A percentile compares a stretch with the other conserved stretches of the same genome.
These are phyloP conservation scores for Macrosiphum euphorbiae DNA, from an alignment of 2,888 invertebrate genomes.

Conservation along the genomic window DNA sequence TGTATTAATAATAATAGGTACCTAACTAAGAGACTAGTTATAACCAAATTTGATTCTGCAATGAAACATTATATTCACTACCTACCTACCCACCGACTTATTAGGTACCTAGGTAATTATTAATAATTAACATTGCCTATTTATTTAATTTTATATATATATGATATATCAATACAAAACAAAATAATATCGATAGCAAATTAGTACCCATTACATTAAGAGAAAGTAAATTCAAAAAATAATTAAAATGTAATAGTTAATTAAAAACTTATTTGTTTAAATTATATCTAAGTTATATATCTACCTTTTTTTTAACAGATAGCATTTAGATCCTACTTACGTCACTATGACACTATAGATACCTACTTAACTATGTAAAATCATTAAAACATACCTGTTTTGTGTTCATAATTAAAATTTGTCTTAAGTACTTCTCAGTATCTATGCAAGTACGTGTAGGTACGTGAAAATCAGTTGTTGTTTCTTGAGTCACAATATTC, in stretches of 20 bases:
- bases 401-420: constrained; percentile 36
- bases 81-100: not conserved
- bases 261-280: not conserved
- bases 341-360: not conserved
- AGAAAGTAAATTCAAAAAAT: not conserved
- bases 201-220: not conserved
- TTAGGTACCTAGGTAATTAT: not conserved
- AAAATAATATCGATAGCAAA: not conserved
- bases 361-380: not conserved
- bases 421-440: not conserved
- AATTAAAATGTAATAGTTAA: not conserved
- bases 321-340: not conserved
- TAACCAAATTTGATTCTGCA: not conserved
- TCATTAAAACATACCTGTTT: constrained; percentile 51
- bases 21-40: not conserved
- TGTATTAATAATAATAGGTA: not conserved
- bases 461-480: not conserved
- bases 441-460: too few species aligned
- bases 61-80: not conserved
- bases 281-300: not conserved
- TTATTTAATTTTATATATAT: not conserved
- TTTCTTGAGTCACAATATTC: constrained; percentile 11
- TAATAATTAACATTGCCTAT: not conserved
- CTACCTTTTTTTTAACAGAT: not conserved
- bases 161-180: not conserved